Evolutionary conservation across 2,797 vertebrate genomes (phyloP).

Genomic region (Phoxinus dragarum): DNA sequence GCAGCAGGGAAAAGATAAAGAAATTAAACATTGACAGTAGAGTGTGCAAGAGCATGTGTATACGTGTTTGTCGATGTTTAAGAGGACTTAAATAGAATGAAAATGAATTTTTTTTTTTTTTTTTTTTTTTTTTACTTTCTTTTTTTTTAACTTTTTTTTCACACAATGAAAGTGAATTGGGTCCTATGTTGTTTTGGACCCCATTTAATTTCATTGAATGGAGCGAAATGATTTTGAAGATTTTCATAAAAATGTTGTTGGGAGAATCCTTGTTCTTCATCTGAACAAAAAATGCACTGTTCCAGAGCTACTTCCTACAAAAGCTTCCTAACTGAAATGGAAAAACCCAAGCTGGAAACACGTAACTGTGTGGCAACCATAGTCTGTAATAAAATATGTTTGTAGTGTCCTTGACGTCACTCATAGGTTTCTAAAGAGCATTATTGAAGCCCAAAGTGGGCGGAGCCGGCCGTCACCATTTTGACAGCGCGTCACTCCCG

Average conservation of each 20-base stretch:
- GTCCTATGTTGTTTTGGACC: neutral
- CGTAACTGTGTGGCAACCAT: neutral
- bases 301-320: neutral
- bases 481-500: too few species aligned
- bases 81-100: conserved; percentile 29
- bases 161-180: neutral
- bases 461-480: too few species aligned
- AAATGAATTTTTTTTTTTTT: neutral
- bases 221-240: neutral
- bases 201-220: neutral
- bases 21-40: conserved; percentile 16
- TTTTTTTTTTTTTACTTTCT: neutral
- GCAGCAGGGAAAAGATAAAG: neutral
- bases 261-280: neutral
- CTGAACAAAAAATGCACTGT: neutral
- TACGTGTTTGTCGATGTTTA: conserved; percentile 47
- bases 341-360: neutral
- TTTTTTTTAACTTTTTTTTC: too few species aligned
- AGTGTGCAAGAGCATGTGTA: neutral
- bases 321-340: neutral
- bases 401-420: too few species aligned
- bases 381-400: too few species aligned
- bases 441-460: too few species aligned
- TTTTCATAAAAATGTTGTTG: neutral
- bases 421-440: too few species aligned